A percentile compares a stretch with the other conserved stretches of the same genome.
Conservation (phyloP, 2,797 vertebrate genomes). For the Macropodus opercularis region DNA sequence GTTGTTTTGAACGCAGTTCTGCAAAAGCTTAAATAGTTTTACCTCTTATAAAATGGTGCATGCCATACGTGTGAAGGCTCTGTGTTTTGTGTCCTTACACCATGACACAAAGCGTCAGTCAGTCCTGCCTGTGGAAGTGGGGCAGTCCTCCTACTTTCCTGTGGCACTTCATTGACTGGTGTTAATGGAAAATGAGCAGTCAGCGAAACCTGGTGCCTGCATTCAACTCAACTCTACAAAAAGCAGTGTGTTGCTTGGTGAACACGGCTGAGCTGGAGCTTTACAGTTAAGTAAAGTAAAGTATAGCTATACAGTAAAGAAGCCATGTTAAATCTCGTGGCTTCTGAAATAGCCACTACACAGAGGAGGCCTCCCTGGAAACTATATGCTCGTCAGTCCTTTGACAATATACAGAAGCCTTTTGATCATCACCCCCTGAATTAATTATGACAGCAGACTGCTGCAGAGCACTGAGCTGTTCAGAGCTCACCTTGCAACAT, state of each 20-base stretch:
- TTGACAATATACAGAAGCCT: not conserved
- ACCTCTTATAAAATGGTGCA: not conserved
- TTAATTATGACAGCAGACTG: slow-evolving; percentile 2
- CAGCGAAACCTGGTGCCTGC: not conserved
- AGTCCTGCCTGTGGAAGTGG: slow-evolving; percentile 1
- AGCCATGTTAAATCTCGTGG: slow-evolving; percentile 40
- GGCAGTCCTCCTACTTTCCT: not conserved
- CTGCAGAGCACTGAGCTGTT: slow-evolving; percentile 8
- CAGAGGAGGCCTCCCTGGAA: not conserved
- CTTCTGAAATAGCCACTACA: slow-evolving; percentile 27
- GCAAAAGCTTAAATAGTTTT: not conserved
- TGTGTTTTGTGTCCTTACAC: too few species aligned
- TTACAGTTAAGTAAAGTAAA: too few species aligned
- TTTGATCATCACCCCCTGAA: not conserved
- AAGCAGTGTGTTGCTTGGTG: not conserved
- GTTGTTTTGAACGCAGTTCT: not conserved
- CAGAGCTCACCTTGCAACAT: not conserved
- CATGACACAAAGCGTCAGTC: too few species aligned
- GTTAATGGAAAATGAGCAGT: slow-evolving; percentile 10
- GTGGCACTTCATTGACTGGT: slow-evolving; percentile 18
- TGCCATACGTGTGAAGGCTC: not conserved
- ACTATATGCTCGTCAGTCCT: not conserved
- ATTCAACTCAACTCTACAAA: not conserved
- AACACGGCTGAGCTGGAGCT: not conserved
- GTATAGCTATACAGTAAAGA: not conserved